Percentiles rank a stretch among this genome's conserved stretches.
These are phyloP conservation scores for Spea hammondii DNA, from an alignment of 2,797 vertebrate species.

Conservation along the genomic window DNA sequence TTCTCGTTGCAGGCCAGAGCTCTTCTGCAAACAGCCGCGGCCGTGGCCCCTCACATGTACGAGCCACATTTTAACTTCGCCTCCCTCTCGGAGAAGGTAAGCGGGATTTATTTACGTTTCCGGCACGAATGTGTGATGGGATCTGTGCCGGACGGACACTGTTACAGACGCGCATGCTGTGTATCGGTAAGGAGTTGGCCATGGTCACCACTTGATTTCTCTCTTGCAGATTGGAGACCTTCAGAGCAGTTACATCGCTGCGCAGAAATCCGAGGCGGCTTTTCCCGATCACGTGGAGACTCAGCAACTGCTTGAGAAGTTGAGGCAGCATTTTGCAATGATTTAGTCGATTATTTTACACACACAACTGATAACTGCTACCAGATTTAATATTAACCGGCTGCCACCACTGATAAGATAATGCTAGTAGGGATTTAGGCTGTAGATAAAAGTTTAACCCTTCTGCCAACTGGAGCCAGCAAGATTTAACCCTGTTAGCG, in stretches of 20 bases:
- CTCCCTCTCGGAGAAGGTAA: slow-evolving; percentile 90
- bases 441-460: neutral
- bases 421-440: neutral
- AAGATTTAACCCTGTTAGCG: no score
- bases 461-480: neutral
- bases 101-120: neutral
- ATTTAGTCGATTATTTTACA: slow-evolving; percentile 67
- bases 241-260: slow-evolving; percentile 88
- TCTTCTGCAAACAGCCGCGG: slow-evolving; percentile 88
- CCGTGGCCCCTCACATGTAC: slow-evolving; percentile 90
- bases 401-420: neutral
- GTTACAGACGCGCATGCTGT: no score
- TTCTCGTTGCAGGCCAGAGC: slow-evolving; percentile 81
- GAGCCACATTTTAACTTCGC: slow-evolving; percentile 95
- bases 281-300: slow-evolving; percentile 94
- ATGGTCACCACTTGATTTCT: neutral
- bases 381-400: slow-evolving; percentile 4
- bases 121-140: no score
- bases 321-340: slow-evolving; percentile 85
- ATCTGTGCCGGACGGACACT: no score
- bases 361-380: neutral
- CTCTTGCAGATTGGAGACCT: slow-evolving; percentile 87
- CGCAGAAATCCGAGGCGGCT: slow-evolving; percentile 82
- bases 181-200: no score
- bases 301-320: slow-evolving; percentile 84